Evolutionary conservation across 1,140 invertebrate species (phyloP), one percentile per base, ranked within the genome.

Genomic region (Chlorops oryzae): DNA sequence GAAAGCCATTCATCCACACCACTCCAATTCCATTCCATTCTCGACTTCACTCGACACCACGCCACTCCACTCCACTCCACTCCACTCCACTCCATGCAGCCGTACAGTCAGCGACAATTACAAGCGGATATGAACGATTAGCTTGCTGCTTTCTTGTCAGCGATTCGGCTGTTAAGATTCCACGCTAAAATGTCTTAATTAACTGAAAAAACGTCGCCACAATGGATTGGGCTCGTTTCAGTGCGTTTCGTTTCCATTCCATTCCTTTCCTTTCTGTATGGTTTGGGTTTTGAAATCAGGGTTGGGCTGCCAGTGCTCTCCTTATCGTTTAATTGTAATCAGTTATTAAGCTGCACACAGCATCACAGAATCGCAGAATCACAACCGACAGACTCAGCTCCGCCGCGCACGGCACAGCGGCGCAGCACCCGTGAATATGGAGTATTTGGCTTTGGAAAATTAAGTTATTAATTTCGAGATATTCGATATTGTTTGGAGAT

Each of bases 281-380:
- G n/a, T n/a, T n/a, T n/a, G n/a, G n/a, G n/a, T n/a, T n/a, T n/a
- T n/a, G n/a, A n/a, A n/a, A n/a, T 39, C 37, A 39, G 39, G 35
- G 41, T 23, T 23, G 28, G 25, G 42, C 37, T 39, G 37, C 28
- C 48, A 43, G 38, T 45, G 35, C 40, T 15, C 9, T 20, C 51
- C 44, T 55, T 63, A 68, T 68, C 65, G 58, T 50, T 59, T 62
- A 67, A 58, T 67, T 65, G 60, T 67, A 63, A 68, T 68, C 65
- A 68, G 65, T 60, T 65, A 68, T 68, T 68, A 68, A 68, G 56
- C 56, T 55, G 24, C 18, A 23, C 25, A 47, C n/a, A n/a, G n/a
- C n/a, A n/a, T n/a, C n/a, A n/a, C n/a, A n/a, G n/a, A n/a, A n/a
- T n/a, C n/a, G n/a, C n/a, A n/a, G n/a, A n/a, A n/a, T n/a, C n/a